phyloP scores from a whole-genome alignment of 2,797 vertebrate species.

The Remorina albescens region DNA sequence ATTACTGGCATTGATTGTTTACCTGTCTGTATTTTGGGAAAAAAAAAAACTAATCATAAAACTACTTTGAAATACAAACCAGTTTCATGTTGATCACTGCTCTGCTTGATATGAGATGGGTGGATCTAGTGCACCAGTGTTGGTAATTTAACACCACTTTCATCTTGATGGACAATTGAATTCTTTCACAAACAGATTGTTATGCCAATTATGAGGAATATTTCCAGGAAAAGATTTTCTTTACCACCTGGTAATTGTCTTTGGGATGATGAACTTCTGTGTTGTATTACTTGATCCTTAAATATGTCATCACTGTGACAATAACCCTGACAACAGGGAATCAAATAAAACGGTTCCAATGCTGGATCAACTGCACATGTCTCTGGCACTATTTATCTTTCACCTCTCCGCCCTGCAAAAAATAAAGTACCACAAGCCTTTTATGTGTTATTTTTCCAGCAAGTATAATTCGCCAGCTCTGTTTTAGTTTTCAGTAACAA shows the following conservation, averaged over 20 bases:
- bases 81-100: background rate
- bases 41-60: background rate
- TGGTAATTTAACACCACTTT: constrained; percentile 5
- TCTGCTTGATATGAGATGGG: background rate
- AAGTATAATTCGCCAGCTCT: constrained; percentile 38
- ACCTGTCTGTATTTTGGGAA: background rate
- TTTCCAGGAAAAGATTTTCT: constrained; percentile 7
- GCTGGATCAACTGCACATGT: constrained; percentile 24
- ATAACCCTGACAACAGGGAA: constrained; percentile 26
- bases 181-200: constrained; percentile 20
- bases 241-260: constrained; percentile 31
- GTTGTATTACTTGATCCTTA: constrained; percentile 24
- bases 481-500: constrained; percentile 51
- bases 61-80: constrained; percentile 16
- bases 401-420: constrained; percentile 2
- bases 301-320: constrained; percentile 33
- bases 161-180: background rate
- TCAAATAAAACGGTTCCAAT: constrained; percentile 37
- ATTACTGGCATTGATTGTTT: constrained; percentile 16
- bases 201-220: constrained; percentile 3
- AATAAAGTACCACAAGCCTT: constrained; percentile 25
- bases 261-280: constrained; percentile 41
- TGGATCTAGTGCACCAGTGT: constrained; percentile 1
- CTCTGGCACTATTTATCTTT: constrained; percentile 34
- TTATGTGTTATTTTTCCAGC: constrained; percentile 36